Evolutionary conservation across 2,888 invertebrate genomes (phyloP), one percentile per base, ranked within the genome.

Genomic region (Oscheius sp.): DNA sequence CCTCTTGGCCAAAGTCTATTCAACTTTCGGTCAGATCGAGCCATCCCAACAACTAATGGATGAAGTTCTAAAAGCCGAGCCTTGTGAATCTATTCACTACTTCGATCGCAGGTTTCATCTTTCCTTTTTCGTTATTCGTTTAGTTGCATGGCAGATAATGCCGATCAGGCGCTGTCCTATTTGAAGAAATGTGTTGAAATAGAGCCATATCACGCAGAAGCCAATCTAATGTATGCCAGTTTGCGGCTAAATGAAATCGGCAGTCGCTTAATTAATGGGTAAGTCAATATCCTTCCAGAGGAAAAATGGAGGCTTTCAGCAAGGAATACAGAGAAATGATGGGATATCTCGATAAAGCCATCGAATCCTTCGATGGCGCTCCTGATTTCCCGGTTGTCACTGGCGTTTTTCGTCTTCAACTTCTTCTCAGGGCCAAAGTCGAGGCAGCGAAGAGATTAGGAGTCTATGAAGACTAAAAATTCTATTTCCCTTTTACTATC

Each of bases 151-250:
- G 37, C 71, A 5, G 12, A 15, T 12, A 17, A 12, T 27, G 55
- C 23, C 2, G 68, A 61, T 25, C 67, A 71, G 39, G 57, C 65
- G 23, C n/a, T 67, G 45, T 37, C 17, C 6, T 55, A 50, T 23
- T 48, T 71, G 34, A 48, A 68, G 45, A 50, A 55, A 20, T 71
- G 71, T 29, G 46, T 71, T 20, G 67, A 39, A 10, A 23, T 71
- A 15, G 71, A 71, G 55, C 71, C 71, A 4, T 45, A 68, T 29
- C 71, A 71, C 31, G 63, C 67, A 27, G 71, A 71, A 50, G 71
- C 67, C 15, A 71, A 71, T 25, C 39, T 71, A 33, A 71, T 71
- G 71, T 63, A 29, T 20, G 61, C 46, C 31, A 65, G 65, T 39
- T 55, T 71, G 5, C 17, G 20, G 23, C 15, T 71, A 17, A 68